phyloP scores from a whole-genome alignment of 2,113 vertebrate species.

The Neolamprologus cancellatus region DNA sequence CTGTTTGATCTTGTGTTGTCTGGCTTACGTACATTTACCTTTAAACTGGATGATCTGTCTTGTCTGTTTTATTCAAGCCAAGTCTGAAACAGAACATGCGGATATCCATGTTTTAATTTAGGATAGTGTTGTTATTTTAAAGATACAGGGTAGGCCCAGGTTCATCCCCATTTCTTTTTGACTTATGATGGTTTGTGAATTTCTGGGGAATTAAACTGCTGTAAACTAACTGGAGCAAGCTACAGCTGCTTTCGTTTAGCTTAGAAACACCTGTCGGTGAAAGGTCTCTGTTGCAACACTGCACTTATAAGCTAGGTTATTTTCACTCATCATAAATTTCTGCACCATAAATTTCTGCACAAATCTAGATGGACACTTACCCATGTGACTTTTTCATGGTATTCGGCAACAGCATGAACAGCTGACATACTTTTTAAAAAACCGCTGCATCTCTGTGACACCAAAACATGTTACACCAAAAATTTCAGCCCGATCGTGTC shows the following conservation, averaged over 20 bases:
- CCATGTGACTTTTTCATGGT: not conserved
- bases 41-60: not conserved
- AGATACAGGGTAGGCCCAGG: not conserved
- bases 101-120: not conserved
- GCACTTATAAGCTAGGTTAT: not conserved
- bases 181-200: not conserved
- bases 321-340: not conserved
- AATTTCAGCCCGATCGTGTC: not conserved
- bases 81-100: not conserved
- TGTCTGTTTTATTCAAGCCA: not conserved
- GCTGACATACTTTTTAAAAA: rapidly evolving
- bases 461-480: not conserved
- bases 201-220: not conserved
- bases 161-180: not conserved
- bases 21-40: not conserved
- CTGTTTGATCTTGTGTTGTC: not conserved
- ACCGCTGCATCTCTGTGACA: not conserved
- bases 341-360: not conserved
- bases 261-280: not conserved
- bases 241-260: not conserved
- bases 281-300: not conserved
- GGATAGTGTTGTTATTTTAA: not conserved
- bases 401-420: not conserved
- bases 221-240: not conserved
- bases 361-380: not conserved